Evolutionary conservation across 2,797 vertebrate genomes (phyloP).

Genomic region (Urocyon cinereoargenteus): DNA sequence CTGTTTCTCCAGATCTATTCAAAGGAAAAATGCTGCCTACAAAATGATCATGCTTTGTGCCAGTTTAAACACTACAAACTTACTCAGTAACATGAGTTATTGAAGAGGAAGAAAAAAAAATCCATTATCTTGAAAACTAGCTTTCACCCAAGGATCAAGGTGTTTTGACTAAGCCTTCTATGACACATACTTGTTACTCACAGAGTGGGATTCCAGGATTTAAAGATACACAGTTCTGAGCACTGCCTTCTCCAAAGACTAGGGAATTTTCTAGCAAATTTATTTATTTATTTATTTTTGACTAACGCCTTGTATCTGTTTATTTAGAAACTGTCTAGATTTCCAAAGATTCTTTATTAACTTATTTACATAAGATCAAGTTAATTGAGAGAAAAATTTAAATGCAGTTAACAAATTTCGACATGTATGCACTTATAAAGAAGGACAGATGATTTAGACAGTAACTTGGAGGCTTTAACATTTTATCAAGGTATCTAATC

Average conservation of each 20-base stretch:
- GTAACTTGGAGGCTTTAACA: not conserved
- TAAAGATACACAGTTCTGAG: conserved; percentile 22
- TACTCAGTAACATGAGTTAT: not conserved
- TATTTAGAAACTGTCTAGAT: not conserved
- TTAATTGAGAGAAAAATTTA: not conserved
- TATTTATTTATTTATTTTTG: no score
- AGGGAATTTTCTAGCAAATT: not conserved
- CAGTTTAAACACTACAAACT: conserved; percentile 20
- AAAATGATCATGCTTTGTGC: conserved; percentile 1
- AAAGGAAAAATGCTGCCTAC: conserved; percentile 47
- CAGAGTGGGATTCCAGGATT: not conserved
- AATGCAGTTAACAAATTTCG: not conserved
- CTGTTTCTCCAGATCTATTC: conserved; percentile 24
- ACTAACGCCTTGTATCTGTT: not conserved
- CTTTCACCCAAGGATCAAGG: conserved; percentile 19
- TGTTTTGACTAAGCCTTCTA: not conserved
- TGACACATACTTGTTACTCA: not conserved
- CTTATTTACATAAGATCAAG: not conserved
- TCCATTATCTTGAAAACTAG: conserved; percentile 22
- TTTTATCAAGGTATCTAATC: not conserved
- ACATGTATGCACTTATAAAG: not conserved
- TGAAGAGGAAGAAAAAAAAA: conserved; percentile 3
- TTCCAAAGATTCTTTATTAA: not conserved
- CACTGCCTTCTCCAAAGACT: not conserved
- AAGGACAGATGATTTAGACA: not conserved